Percentiles rank a stretch among this genome's conserved stretches.
phyloP scores from a whole-genome alignment of 1,140 invertebrate species.

The Druon quercuslanigerum region DNA sequence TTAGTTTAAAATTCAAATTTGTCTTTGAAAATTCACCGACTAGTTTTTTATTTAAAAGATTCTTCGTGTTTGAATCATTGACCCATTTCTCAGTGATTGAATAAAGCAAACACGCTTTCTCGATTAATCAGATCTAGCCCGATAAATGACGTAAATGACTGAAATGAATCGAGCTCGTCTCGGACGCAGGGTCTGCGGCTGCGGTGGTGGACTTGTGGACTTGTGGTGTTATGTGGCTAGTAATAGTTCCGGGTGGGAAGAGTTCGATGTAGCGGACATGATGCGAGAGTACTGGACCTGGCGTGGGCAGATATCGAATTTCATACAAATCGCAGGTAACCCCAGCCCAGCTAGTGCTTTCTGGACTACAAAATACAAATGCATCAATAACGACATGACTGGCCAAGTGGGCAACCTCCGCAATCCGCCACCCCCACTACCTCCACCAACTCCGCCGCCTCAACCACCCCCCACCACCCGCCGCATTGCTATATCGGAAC shows the following conservation, averaged over 20 bases:
- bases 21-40: no score
- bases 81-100: not conserved
- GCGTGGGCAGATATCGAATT: constrained; percentile 70
- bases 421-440: not conserved
- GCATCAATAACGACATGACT: constrained; percentile 60
- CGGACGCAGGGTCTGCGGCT: constrained; percentile 55
- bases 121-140: constrained; percentile 33
- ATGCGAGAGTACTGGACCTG: constrained; percentile 36
- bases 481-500: no score
- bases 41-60: no score
- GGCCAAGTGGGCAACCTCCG: not conserved
- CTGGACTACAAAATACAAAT: constrained; percentile 13
- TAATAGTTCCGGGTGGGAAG: constrained; percentile 28
- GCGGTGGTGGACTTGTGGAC: constrained; percentile 2
- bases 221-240: not conserved
- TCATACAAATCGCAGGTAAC: constrained; percentile 72
- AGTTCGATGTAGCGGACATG: constrained; percentile 1
- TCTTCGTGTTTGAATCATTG: no score
- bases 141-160: constrained; percentile 62
- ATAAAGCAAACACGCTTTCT: constrained; percentile 24
- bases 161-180: constrained; percentile 58
- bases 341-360: constrained; percentile 62
- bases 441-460: no score
- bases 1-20: no score
- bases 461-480: no score